Evolutionary conservation across 2,888 invertebrate genomes (phyloP), one percentile per base, ranked within the genome.

Genomic region (Chrysodeixis includens): DNA sequence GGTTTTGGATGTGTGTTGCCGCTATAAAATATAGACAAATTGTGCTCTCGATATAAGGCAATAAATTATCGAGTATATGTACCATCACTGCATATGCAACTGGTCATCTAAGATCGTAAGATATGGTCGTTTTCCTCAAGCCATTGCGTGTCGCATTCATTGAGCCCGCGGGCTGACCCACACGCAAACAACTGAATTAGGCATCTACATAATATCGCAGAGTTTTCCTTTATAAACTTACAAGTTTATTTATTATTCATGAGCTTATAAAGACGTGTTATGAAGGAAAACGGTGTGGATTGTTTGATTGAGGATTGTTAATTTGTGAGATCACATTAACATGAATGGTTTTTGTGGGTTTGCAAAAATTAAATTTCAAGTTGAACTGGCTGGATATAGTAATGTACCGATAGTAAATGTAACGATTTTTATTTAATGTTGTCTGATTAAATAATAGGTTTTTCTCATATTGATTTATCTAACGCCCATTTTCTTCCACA

Each of bases 191-290:
- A n/a, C 32, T 4, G 57, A 26, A 22, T 58, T 49, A 30, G 20
- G 14, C 40, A 3, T 12, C 22, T 44, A 57, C 9, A 10, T 51
- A 40, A 40, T 6, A 22, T 52, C 32, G 51, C 6, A n/a, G 32
- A 49, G 12, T 72, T 74, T 72, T 69, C 72, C 72, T 74, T 74
- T 53, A 64, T 46, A 62, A 46, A 55, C 53, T 49, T 49, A 18
- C 46, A n/a, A 20, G 14, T 58, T 53, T 30, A 14, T 3, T 57
- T 57, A 51, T 35, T 63, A 64, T 56, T 63, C 44, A 63, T 56
- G 16, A 49, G n/a, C 35, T 14, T 54, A 7, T 57, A 64, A 64
- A 60, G 60, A 46, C 14, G 0, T 56, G 56, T 69, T 69, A 44
- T 52, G 18, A 49, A 49, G 9, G 46, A 49, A 49, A 18, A 49